Base-by-base conservation (phyloP, 2,113 vertebrate genomes). In the Heterocephalus glaber region DNA sequence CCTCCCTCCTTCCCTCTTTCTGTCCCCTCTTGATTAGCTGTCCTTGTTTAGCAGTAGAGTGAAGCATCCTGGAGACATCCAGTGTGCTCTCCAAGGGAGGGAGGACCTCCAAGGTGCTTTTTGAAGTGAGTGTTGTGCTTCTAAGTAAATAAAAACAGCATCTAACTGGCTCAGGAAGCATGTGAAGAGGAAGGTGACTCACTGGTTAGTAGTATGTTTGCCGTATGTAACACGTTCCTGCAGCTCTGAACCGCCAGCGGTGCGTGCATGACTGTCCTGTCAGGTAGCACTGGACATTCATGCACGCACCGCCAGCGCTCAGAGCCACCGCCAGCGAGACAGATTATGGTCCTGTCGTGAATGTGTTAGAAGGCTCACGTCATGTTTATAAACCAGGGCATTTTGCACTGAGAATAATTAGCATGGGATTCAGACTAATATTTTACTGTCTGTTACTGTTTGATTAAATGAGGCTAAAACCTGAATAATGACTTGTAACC, bases 401-500 rank as follows among this genome's bases (percentile, higher is more conserved):
- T 79, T 90, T 89, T 52, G 38, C 94, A 30, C 8, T 63, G 33
- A 87, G 58, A 94, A 63, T 93, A 92, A 90, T 44, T 35, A 80
- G 44, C 70, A 54, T 79, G 65, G 68, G 72, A 85, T 44, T 80
- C 70, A 82, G 87, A 87, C 86, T 95, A 93, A 93, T 92, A 86
- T 89, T 89, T 87, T 96, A 79, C 49, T 98, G 89, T 97, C 96
- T 97, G 94, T 97, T 88, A 97, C 95, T 98, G 83, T 98, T 93
- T 97, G 92, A 76, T 97, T 96, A 95, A 96, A 93, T 97, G 97
- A 97, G 95, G 96, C 84, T 96, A 97, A 98, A 97, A 96, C 94
- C 20, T 22, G 97, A 95, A 98, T 98, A 99, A 98, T 98, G 97
- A 99, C 92, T 93, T 95, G 56, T 98, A 89, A 98, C 96, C 95